Evolutionary conservation across 2,113 vertebrate genomes (phyloP), one percentile per base, ranked within the genome.

Genomic region (Dicaeum eximium): DNA sequence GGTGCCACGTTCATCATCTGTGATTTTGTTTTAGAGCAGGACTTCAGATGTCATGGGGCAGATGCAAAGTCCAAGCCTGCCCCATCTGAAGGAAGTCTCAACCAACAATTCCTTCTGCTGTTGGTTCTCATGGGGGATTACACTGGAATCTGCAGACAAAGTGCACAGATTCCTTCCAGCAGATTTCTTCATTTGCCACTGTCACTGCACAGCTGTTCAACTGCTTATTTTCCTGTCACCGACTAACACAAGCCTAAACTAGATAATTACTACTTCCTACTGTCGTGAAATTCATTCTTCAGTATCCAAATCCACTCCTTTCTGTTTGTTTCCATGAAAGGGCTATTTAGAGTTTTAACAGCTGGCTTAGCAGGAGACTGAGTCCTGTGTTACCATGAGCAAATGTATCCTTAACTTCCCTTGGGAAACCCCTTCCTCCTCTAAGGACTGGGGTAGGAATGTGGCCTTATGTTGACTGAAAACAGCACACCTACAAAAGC

Each of bases 171-270:
- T 82, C 83, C 72, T 85, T 89, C 57, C 66, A 85, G 78, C n/a
- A 42, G 56, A 89, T 81, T 93, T 95, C 92, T 86, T 92, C 75
- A 50, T 82, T 90, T 72, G 47, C 47, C 53, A 74, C 77, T 30
- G 54, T 69, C 72, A 78, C 62, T 15, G 54, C 74, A 80, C 94
- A 96, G 94, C 93, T 93, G 91, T 56, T 95, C 86, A 90, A 58
- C 91, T 57, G 62, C 80, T 96, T 73, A 81, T 95, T 97, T 94
- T 91, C 80, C 85, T 92, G 86, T 94, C 93, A 95, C 31, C 4
- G 4, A 72, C 73, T 87, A 92, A 58, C 64, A 86, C 5, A 5
- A 90, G 62, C 27, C 48, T 89, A 62, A 95, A 93, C 74, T 73
- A 65, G 81, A 35, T 89, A 95, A 95, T 91, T 94, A 65, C 81